These are phyloP conservation scores for Metallyticus violacea DNA, from an alignment of 2,888 invertebrate genomes.

Conservation along the genomic window DNA sequence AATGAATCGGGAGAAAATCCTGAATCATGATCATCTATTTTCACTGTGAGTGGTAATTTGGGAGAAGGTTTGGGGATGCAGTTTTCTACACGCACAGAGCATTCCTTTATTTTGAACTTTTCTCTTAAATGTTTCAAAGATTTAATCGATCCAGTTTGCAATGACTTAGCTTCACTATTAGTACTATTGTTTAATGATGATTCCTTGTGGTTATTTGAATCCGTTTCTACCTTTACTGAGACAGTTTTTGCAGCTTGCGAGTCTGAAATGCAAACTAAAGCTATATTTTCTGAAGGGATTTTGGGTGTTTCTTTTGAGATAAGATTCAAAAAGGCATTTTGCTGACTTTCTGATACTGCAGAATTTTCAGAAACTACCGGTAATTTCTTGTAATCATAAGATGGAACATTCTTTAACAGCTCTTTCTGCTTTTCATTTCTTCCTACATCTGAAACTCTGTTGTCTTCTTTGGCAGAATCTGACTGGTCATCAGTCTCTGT, in stretches of 20 bases:
- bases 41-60: conserved; percentile 20
- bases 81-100: conserved; percentile 43
- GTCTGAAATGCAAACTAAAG: not conserved
- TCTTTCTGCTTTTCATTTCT: not conserved
- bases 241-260: too few relatives aligned
- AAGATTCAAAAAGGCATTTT: not conserved
- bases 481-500: conserved; percentile 37
- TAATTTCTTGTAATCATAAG: not conserved
- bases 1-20: conserved; percentile 20
- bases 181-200: not conserved
- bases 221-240: too few relatives aligned
- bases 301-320: not conserved
- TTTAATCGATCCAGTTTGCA: not conserved
- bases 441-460: not conserved
- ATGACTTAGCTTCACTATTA: not conserved
- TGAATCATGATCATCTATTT: conserved; percentile 18
- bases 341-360: not conserved
- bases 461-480: conserved; percentile 29
- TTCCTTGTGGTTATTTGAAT: not conserved
- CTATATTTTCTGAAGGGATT: not conserved
- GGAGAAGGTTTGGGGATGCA: conserved; percentile 43
- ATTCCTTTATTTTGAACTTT: conserved; percentile 44
- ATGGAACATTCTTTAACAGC: not conserved
- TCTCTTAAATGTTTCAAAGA: conserved; percentile 37
- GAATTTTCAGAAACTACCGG: not conserved